Evolutionary conservation across 2,888 invertebrate species (phyloP), one percentile per base, ranked within the genome.

Genomic region (Lapara coniferarum): DNA sequence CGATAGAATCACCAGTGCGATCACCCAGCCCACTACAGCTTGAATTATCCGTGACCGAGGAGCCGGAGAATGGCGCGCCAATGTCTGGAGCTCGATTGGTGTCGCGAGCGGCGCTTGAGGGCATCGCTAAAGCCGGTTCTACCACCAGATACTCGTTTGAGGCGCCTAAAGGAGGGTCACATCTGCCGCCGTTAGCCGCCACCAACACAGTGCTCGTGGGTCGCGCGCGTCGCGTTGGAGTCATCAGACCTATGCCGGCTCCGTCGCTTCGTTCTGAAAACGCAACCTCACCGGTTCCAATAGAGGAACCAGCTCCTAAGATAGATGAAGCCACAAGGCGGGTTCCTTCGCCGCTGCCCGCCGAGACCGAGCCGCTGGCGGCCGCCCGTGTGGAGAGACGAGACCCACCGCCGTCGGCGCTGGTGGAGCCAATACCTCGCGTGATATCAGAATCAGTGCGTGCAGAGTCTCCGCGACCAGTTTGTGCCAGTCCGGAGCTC

Each of bases 91-190:
- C 89, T 63, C 94, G 92, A 74, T 85, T 81, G 57, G 94, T 95
- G 78, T 94, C 95, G 10, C 95, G 94, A 78, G 88, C 93, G n/a
- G 95, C 96, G 12, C 87, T 96, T 67, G 96, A 96, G 67, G 82
- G 95, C 78, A 96, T 96, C 79, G 94, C 96, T 51, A 95, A 95
- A 85, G 96, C 96, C 70, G 96, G 96, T n/a, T 94, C 94, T 69
- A 95, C 95, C 19, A 93, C 96, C 78, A 95, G 96, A 72, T 96
- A 95, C 83, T 92, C 94, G 70, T 96, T 96, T 81, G 89, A 88
- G 69, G 89, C 91, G 51, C 87, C 88, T 55, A 82, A 84, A 57
- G 80, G 70, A 30, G 88, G 84, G 14, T 84, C 88, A 8, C 92
- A 89, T 79, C 81, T 89, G 74, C 92, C 92, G 68, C 87, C 91